phyloP scores from a whole-genome alignment of 2,888 invertebrate genomes.

The Lottia scabra region DNA sequence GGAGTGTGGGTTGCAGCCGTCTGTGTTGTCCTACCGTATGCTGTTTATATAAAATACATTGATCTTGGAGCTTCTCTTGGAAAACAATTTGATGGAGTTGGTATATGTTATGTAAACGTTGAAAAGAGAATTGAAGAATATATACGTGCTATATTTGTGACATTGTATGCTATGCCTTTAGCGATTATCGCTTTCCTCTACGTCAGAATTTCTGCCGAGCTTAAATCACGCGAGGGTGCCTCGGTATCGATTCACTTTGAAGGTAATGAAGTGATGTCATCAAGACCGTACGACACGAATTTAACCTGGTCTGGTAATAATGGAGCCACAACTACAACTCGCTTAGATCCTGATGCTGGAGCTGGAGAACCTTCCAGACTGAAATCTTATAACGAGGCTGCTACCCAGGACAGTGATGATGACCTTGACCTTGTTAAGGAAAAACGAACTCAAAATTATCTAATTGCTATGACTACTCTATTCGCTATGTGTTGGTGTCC shows the following conservation, averaged over 20 bases:
- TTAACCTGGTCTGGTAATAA: conserved; percentile 34
- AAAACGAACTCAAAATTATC: conserved; percentile 77
- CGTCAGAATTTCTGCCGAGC: conserved; percentile 76
- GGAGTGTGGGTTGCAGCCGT: conserved; percentile 81
- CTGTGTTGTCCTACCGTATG: conserved; percentile 80
- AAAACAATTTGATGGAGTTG: conserved; percentile 52
- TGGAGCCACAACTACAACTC: background rate
- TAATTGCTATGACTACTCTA: conserved; percentile 77
- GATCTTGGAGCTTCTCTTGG: conserved; percentile 76
- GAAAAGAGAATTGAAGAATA: conserved; percentile 61
- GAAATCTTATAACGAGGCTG: conserved; percentile 34
- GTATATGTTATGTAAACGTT: conserved; percentile 62
- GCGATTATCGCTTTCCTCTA: conserved; percentile 77
- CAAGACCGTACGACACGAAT: conserved; percentile 31
- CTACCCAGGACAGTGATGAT: conserved; percentile 57
- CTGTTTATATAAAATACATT: conserved; percentile 80
- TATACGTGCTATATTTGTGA: conserved; percentile 65
- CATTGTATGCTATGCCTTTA: conserved; percentile 73
- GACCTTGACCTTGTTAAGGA: conserved; percentile 72
- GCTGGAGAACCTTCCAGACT: conserved; percentile 8
- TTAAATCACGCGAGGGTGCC: conserved; percentile 64
- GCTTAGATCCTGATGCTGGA: conserved; percentile 1
- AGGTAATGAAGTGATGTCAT: conserved; percentile 21
- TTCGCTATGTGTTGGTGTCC: conserved; percentile 79
- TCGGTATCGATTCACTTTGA: conserved; percentile 50